Evolutionary conservation across 2,888 invertebrate genomes (phyloP).

Genomic region (Stramonita haemastoma): DNA sequence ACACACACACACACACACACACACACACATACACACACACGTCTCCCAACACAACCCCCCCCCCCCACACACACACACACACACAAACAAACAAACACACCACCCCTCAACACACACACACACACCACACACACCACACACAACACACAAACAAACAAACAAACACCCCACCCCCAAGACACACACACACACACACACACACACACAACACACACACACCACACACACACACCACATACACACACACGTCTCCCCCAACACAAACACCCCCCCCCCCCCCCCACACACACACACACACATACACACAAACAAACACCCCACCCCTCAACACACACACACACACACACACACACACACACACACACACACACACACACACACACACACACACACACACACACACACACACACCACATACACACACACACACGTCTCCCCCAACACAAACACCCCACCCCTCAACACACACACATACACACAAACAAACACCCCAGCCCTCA

Average conservation of each 20-base stretch:
- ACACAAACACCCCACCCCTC: background rate
- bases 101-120: background rate
- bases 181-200: background rate
- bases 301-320: background rate
- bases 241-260: too few species aligned
- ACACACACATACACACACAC: too few species aligned
- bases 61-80: too few species aligned
- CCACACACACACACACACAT: background rate
- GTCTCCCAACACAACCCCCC: too few species aligned
- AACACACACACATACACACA: background rate
- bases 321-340: background rate
- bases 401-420: too few species aligned
- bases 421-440: too few species aligned
- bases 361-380: too few species aligned
- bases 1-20: too few species aligned
- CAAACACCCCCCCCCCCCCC: background rate
- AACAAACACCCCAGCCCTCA: background rate
- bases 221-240: background rate
- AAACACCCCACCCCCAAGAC: background rate
- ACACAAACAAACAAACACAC: too few species aligned
- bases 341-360: too few species aligned
- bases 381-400: too few species aligned
- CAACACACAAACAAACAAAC: background rate
- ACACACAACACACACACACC: background rate
- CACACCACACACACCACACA: too few species aligned